Base-by-base conservation (phyloP, 1,140 invertebrate species). In the Ylistrum balloti region DNA sequence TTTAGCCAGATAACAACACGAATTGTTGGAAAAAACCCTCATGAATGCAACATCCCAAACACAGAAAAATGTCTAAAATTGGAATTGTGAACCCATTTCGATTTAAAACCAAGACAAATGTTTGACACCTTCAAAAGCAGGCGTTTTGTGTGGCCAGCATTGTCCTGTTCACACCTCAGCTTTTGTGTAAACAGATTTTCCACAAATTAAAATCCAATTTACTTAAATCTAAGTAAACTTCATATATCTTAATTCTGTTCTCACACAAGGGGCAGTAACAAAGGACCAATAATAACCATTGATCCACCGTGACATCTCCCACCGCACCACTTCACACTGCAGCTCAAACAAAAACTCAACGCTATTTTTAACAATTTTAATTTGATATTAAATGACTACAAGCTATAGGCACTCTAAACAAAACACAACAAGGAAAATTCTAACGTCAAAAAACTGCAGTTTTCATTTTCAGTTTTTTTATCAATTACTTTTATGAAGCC, bases 151-250 rank as follows among this genome's bases (percentile, higher is more conserved):
- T 74, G 56, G 56, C 56, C 56, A 28, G 22, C n/a, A 74, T 74
- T 74, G 56, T 74, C 56, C 56, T 28, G 56, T 74, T 74, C 56
- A 74, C 56, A 74, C 56, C 56, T 74, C n/a, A 5, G 56, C 20
- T 74, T 28, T 74, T 74, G n/a, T 74, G 56, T 74, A 3, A 74
- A 74, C 56, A 74, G 1, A 17, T 74, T 74, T 74, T 74, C 28
- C 56, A 74, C 56, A 74, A 74, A 74, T 74, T 74, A 74, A 74
- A 74, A 74, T 74, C 56, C 56, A 74, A 74, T 74, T 74, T 74
- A 74, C 56, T 74, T 74, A 74, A 74, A 74, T 74, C 56, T 74
- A 74, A 74, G 56, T 74, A 74, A 74, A 74, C 56, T 74, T 74
- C 56, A 74, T 74, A 74, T 74, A 74, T 74, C 56, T 74, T 74